phyloP scores from a whole-genome alignment of 2,797 vertebrate species.

The Varecia variegata region DNA sequence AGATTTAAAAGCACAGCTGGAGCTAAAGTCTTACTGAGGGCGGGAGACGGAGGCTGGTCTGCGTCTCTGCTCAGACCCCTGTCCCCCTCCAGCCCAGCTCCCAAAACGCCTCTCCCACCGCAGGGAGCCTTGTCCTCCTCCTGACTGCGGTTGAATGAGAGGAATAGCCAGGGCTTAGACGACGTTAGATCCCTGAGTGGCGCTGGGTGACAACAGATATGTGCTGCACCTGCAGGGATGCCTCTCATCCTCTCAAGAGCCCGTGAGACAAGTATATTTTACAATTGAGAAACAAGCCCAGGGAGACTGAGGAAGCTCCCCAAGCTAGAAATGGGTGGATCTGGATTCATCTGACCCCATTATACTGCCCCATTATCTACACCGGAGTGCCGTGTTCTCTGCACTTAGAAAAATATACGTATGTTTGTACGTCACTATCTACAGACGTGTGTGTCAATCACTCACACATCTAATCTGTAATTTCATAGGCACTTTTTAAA shows the following conservation, averaged over 20 bases:
- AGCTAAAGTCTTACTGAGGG: background rate
- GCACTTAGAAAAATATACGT: background rate
- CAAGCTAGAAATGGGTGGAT: background rate
- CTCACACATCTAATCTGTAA: background rate
- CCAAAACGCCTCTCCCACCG: background rate
- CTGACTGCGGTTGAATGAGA: background rate
- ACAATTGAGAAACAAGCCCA: background rate
- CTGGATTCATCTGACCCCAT: background rate
- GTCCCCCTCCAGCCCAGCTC: background rate
- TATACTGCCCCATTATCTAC: background rate
- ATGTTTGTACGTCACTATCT: background rate
- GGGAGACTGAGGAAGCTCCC: background rate
- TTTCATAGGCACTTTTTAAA: background rate
- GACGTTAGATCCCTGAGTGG: background rate
- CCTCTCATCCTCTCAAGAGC: background rate
- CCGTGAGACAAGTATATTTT: fast-evolving
- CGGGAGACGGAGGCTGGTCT: background rate
- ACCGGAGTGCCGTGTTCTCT: background rate
- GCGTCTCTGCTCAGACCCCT: background rate
- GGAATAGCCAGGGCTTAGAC: background rate
- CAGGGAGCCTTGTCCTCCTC: background rate
- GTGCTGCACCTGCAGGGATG: fast-evolving
- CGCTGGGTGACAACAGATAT: background rate
- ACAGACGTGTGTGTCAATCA: background rate
- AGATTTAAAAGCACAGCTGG: background rate